Evolutionary conservation across 2,888 invertebrate genomes (phyloP), one percentile per base, ranked within the genome.

Genomic region (Seira sanloemensis): DNA sequence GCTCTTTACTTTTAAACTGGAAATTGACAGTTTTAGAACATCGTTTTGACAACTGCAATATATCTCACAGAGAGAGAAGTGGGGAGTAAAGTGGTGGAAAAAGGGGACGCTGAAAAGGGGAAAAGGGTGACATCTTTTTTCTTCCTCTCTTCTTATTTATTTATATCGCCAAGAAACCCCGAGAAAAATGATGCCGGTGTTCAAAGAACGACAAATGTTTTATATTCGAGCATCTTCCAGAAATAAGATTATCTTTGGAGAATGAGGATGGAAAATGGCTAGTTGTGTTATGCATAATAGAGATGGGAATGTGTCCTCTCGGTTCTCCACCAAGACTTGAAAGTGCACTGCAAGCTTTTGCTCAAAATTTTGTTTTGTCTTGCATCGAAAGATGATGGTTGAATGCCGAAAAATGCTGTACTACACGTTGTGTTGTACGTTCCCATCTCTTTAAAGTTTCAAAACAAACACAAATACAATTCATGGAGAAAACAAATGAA

Each of bases 1-100:
- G 67, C 72, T 72, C 82, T 77, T 37, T 69, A 68, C 74, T 74
- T 84, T 75, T 78, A 75, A 84, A 78, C 72, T 79, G 67, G 46
- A 72, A 84, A 79, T 79, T 84, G 84, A 79, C 84, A 84, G 84
- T 84, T 84, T 84, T 84, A 79, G 84, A 84, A 84, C 79, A 72
- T 76, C 79, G 54, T 79, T 84, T 79, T 84, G 79, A 84, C 84
- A 84, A 76, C 78, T 84, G 76, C 84, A 79, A 84, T 84, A 84
- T 79, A 84, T 78, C 75, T 84, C 71, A 18, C 9, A n/a, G 81
- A 16, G 21, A 1, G 25, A 74, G 37, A 58, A 58, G 7, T 66
- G 26, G 69, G 18, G 69, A 69, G 66, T 50, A 50, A 79, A 79
- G 68, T 2, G 27, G 16, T 25, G 25, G 19, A 67, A 12, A 24